Evolutionary conservation across 2,797 vertebrate genomes (phyloP).

Genomic region (Sylvia borin): DNA sequence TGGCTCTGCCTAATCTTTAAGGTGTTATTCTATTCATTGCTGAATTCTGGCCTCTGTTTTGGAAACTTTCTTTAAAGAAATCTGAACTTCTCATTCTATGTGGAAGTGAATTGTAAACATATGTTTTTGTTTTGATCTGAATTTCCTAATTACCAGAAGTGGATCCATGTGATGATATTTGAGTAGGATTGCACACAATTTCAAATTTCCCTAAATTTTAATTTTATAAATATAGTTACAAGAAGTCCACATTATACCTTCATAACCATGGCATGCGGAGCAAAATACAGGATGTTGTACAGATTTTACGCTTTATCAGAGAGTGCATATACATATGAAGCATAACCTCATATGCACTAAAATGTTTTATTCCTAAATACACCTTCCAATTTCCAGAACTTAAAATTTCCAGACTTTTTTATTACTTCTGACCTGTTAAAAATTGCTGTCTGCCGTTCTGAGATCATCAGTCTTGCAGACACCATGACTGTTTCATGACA

Average conservation of each 20-base stretch:
- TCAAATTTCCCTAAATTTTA: not conserved
- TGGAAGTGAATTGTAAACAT: not conserved
- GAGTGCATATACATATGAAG: not conserved
- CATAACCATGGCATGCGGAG: not conserved
- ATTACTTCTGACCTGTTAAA: not conserved
- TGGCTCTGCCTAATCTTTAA: not conserved
- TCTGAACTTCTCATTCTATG: not conserved
- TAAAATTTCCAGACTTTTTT: not conserved
- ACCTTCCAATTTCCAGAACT: not conserved
- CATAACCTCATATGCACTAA: not conserved
- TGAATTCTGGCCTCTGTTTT: not conserved
- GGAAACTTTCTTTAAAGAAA: not conserved
- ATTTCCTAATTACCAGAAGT: not conserved
- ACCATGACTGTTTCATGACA: conserved; percentile 4
- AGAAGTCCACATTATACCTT: not conserved
- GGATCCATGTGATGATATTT: not conserved
- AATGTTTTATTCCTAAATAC: not conserved
- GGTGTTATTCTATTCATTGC: not conserved
- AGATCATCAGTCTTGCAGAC: not conserved
- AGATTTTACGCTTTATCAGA: not conserved
- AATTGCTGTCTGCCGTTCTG: not conserved
- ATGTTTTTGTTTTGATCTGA: not conserved
- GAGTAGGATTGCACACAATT: not conserved
- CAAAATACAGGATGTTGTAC: not conserved
- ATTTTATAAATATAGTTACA: not conserved